Conservation (phyloP, 2,888 invertebrate species). For the Tortrix viridana region DNA sequence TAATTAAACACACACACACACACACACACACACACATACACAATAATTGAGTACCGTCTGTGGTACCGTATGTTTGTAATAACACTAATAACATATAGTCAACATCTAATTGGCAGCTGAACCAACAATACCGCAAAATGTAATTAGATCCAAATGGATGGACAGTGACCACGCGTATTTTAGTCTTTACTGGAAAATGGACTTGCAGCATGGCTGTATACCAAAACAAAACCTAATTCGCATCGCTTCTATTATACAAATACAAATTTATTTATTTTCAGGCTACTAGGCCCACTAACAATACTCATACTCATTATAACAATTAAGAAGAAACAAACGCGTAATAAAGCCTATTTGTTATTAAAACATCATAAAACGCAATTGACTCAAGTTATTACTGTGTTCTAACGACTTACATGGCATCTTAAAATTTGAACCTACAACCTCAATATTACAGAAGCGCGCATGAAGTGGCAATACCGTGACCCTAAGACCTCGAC, state of each 20-base stretch:
- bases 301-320: no score
- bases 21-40: no score
- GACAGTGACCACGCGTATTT: not conserved
- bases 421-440: constrained; percentile 1
- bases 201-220: no score
- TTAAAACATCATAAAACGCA: not conserved
- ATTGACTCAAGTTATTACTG: not conserved
- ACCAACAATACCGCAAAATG: constrained; percentile 19
- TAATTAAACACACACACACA: no score
- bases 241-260: no score
- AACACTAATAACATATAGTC: not conserved
- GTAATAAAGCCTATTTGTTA: no score
- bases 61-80: not conserved
- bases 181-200: not conserved
- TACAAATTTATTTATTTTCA: no score
- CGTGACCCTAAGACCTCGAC: not conserved
- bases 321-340: no score
- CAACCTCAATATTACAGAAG: not conserved
- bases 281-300: no score
- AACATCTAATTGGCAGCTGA: constrained; percentile 12
- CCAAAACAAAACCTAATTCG: no score
- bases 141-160: constrained; percentile 11
- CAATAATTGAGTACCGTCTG: no score
- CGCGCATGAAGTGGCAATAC: constrained; percentile 13
- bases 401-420: constrained; percentile 1